These are phyloP conservation scores for Pipistrellus kuhlii DNA, from an alignment of 2,797 vertebrate genomes.

Conservation along the genomic window DNA sequence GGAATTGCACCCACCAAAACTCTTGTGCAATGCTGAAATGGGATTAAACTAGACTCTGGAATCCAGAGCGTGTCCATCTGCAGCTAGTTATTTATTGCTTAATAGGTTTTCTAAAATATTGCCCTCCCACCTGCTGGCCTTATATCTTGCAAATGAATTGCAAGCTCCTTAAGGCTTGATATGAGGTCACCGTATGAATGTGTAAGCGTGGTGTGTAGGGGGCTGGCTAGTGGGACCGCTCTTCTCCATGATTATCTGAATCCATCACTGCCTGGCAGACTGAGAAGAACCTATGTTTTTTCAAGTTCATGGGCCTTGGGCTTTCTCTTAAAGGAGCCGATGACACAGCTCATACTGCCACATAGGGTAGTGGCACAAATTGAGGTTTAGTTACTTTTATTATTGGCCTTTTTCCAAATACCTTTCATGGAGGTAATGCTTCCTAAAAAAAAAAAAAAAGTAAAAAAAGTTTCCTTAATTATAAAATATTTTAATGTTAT, in stretches of 20 bases:
- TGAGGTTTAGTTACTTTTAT: background rate
- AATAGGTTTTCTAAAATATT: background rate
- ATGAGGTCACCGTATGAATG: background rate
- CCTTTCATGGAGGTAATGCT: background rate
- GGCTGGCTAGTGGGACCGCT: background rate
- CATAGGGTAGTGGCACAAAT: background rate
- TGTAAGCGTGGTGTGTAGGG: background rate
- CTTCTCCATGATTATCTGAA: background rate
- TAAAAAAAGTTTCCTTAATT: background rate
- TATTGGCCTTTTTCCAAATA: background rate
- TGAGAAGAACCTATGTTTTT: background rate
- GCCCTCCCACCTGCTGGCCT: background rate
- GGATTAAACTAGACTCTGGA: constrained; percentile 6
- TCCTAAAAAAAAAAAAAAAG: background rate
- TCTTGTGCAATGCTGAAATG: constrained; percentile 26
- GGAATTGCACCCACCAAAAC: background rate
- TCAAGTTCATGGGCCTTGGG: background rate
- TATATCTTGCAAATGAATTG: constrained; percentile 15
- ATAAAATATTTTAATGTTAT: background rate
- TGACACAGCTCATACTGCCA: background rate
- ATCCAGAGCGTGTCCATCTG: background rate
- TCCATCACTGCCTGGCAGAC: background rate
- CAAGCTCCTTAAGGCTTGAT: background rate
- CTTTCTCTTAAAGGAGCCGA: background rate
- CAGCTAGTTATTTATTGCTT: constrained; percentile 13